phyloP scores from a whole-genome alignment of 2,888 invertebrate genomes.

The Polydrusus pterygomalis region DNA sequence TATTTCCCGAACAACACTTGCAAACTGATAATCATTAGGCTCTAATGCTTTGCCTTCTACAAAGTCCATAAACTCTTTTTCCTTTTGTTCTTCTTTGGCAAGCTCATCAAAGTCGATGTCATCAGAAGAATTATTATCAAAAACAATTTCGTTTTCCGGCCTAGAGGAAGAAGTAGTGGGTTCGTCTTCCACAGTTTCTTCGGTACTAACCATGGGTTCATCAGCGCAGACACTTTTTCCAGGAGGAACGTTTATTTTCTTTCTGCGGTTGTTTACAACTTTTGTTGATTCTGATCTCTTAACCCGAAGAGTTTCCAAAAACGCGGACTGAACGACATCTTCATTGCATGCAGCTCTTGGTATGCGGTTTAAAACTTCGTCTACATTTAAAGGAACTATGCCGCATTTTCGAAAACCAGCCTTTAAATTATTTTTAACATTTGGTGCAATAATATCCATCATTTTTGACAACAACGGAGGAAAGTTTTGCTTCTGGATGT shows the following conservation, averaged over 20 bases:
- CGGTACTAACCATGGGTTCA: too few relatives aligned
- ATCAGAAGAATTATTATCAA: constrained; percentile 48
- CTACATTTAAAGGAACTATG: constrained; percentile 15
- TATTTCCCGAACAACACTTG: constrained; percentile 27
- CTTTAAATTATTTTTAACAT: constrained; percentile 23
- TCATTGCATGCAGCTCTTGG: constrained; percentile 35
- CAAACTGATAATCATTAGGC: background rate
- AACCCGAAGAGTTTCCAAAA: constrained; percentile 23
- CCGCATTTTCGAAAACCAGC: constrained; percentile 23
- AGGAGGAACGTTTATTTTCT: constrained; percentile 35
- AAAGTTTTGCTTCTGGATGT: constrained; percentile 36
- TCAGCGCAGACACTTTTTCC: constrained; percentile 35
- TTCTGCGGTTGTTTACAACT: constrained; percentile 26
- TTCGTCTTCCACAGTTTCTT: constrained; percentile 15
- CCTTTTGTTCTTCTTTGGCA: constrained; percentile 38
- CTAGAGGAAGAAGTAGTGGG: constrained; percentile 3
- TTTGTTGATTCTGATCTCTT: constrained; percentile 32
- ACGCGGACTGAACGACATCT: constrained; percentile 33
- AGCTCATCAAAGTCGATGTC: constrained; percentile 50
- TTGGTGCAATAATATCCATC: constrained; percentile 12
- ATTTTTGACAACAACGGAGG: constrained; percentile 26
- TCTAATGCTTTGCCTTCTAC: constrained; percentile 27
- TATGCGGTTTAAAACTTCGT: constrained; percentile 30
- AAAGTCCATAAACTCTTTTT: constrained; percentile 21
- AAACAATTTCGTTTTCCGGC: constrained; percentile 26